Evolutionary conservation across 2,797 vertebrate species (phyloP), one percentile per base, ranked within the genome.

Genomic region (Gymnothorax javanicus): DNA sequence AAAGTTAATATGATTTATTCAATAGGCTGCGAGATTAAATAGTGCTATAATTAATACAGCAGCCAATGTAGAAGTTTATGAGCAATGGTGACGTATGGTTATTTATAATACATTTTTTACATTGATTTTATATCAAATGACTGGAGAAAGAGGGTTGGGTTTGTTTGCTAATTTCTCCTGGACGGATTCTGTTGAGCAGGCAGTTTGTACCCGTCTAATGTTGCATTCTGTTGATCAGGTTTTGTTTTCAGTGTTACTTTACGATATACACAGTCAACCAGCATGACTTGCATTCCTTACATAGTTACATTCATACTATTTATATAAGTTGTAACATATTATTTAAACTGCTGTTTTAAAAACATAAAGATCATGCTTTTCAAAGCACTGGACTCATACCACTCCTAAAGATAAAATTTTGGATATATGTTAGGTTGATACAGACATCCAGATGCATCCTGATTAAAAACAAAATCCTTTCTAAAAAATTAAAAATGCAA

Each of bases 381-480:
- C 15, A 17, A 64, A 64, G 3, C 23, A 67, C 23, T n/a, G n/a
- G 64, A 8, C 3, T 27, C 23, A 62, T 54, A 9, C 60, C 33
- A 69, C 17, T 12, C 33, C 59, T 52, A 17, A 62, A 52, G 33
- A 71, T 86, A 73, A 85, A 85, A 88, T 88, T 83, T 87, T 54
- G 83, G 27, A 73, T 58, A 86, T 90, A 89, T 69, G 58, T 87
- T 58, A 64, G 88, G 85, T 60, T 88, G 91, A 88, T 87, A 90
- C 93, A 90, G 90, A 91, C 92, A 95, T 95, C 95, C 91, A 94
- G 94, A 88, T 89, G 69, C 57, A 83, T 79, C 89, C 89, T 94
- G 94, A 95, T 96, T 94, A 94, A 95, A 95, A 92, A 89, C 87
- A 88, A 92, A 90, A 92, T 91, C 91, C 94, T 95, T 96, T 96